A percentile compares a stretch with the other conserved stretches of the same genome.
phyloP scores from a whole-genome alignment of 2,113 vertebrate genomes.

The Elephas maximus region DNA sequence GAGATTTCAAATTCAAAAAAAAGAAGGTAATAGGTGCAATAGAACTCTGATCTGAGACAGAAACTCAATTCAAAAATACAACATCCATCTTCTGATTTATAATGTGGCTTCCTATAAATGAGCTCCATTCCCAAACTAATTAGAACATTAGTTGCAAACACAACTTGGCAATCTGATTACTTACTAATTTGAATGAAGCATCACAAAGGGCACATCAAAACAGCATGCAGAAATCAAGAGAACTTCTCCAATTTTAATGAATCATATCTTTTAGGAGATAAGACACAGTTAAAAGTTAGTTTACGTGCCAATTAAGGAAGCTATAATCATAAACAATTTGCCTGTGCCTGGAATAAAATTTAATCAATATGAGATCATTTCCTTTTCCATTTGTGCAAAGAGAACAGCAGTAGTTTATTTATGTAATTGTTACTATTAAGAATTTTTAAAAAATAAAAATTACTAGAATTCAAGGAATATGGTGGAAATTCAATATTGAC shows the following conservation, averaged over 20 bases:
- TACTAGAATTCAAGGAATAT: constrained; percentile 19
- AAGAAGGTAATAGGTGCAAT: neutral
- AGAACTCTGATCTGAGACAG: constrained; percentile 51
- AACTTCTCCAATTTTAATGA: constrained; percentile 64
- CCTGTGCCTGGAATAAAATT: constrained; percentile 15
- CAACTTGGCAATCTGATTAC: constrained; percentile 71
- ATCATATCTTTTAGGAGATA: constrained; percentile 65
- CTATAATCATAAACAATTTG: constrained; percentile 53
- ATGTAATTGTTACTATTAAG: constrained; percentile 50
- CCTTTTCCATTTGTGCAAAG: constrained; percentile 41
- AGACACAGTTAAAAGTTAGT: constrained; percentile 74
- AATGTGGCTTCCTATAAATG: constrained; percentile 51
- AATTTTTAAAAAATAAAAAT: neutral
- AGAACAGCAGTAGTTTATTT: constrained; percentile 48
- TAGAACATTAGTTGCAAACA: constrained; percentile 81
- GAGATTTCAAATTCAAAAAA: constrained; percentile 57
- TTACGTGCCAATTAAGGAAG: constrained; percentile 37
- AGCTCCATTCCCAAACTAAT: constrained; percentile 81
- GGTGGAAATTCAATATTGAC: neutral
- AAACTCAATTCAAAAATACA: constrained; percentile 68
- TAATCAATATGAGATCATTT: constrained; percentile 73
- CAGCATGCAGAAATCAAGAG: constrained; percentile 57
- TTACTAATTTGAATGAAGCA: constrained; percentile 76
- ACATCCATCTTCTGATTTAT: constrained; percentile 66
- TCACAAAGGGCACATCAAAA: constrained; percentile 69